phyloP scores from a whole-genome alignment of 64 coral and sea anemone genomes.

The Anthopleura sola region DNA sequence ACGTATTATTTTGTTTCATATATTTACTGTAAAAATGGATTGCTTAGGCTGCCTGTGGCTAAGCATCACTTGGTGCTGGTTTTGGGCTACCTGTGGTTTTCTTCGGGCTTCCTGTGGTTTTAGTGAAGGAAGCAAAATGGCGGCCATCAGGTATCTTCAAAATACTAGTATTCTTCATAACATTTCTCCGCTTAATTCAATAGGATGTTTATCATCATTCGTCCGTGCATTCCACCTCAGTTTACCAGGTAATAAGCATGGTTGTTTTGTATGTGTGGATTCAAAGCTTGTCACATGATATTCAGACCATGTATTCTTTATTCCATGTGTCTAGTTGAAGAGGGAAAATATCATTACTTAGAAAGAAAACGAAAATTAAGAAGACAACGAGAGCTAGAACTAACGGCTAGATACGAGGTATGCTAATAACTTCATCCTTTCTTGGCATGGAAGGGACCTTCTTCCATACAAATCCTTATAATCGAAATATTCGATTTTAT shows the following conservation, averaged over 20 bases:
- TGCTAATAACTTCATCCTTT: background rate
- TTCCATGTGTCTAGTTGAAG: conserved; percentile 38
- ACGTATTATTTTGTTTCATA: too few species aligned
- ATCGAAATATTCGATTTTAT: too few species aligned
- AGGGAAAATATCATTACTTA: conserved; percentile 83
- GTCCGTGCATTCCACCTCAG: conserved; percentile 23
- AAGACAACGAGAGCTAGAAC: conserved; percentile 49
- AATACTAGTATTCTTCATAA: background rate
- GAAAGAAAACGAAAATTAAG: conserved; percentile 71
- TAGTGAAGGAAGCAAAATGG: conserved; percentile 18
- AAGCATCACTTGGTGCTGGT: too few species aligned
- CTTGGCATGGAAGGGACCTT: too few species aligned
- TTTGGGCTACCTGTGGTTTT: background rate
- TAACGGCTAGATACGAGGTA: conserved; percentile 69
- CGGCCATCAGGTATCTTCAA: background rate
- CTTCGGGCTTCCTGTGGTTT: background rate
- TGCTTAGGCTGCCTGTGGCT: background rate
- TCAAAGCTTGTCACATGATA: background rate
- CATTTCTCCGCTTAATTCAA: background rate
- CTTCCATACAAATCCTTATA: too few species aligned
- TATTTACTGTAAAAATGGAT: too few species aligned
- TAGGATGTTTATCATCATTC: conserved; percentile 10
- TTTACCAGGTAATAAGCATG: conserved; percentile 12
- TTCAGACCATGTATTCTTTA: background rate
- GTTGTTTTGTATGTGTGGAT: background rate